Evolutionary conservation across 2,888 invertebrate species (phyloP), one percentile per base, ranked within the genome.

Genomic region (Drosophila suboccidentalis): DNA sequence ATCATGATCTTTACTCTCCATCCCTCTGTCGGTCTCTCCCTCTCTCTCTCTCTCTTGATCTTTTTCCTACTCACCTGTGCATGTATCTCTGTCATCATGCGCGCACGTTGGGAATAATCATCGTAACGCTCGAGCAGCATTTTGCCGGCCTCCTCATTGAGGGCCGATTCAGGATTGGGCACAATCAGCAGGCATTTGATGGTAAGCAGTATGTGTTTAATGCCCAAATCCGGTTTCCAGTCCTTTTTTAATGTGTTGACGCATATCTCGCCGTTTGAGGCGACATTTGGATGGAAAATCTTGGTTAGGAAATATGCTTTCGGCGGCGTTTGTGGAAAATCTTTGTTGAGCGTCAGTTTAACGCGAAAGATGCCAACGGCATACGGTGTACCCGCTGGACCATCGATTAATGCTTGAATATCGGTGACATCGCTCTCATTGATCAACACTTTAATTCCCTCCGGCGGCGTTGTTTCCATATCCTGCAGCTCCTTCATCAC

Each of bases 251-350:
- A 94, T 70, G 98, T 98, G 93, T 98, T 98, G 8, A 98, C 98
- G 94, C 98, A 99, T 91, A 99, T 98, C 93, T 98, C 98, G 70
- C 98, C 98, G 93, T 96, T 97, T 71, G 95, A 94, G 53, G 98
- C 96, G 84, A 99, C 98, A 94, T 99, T 99, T 29, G 98, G 98
- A 93, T 99, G 98, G 94, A 99, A 99, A 91, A 99, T 97, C 94
- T 97, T 97, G 60, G 98, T 99, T 71, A 98, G 94, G 93, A 99
- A 99, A 93, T 94, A 96, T 63, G 97, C 98, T 93, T 98, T 98
- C 50, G 98, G 98, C 80, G 98, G 98, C 83, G 96, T 95, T 86
- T 96, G 94, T 10, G 98, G 98, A 93, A 98, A 99, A 92, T 97
- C 97, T 94, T 98, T 98, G 13, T 97, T 97, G 67, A 99, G 94